Conservation (phyloP, 2,888 invertebrate genomes). For the Drosophila bunnanda region DNA sequence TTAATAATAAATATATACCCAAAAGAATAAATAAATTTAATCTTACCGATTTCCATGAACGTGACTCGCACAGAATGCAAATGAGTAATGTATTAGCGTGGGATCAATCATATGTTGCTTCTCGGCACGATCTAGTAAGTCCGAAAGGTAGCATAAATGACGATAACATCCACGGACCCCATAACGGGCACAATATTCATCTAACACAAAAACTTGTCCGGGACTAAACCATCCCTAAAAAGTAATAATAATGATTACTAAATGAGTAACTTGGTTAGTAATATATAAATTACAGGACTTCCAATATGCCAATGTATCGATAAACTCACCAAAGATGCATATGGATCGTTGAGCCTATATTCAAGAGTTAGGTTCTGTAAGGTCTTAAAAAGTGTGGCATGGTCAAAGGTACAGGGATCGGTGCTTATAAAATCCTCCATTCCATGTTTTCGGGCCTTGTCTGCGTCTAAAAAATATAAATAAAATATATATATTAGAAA, state of each 20-base stretch:
- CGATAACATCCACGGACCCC: constrained; percentile 98
- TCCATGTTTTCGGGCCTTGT: constrained; percentile 97
- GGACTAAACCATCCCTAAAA: constrained; percentile 99
- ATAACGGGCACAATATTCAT: constrained; percentile 98
- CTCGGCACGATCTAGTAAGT: constrained; percentile 97
- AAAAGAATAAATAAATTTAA: background rate
- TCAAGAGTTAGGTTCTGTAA: constrained; percentile 97
- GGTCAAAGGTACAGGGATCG: constrained; percentile 99
- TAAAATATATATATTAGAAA: background rate
- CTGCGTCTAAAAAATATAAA: constrained; percentile 78
- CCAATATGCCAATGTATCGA: background rate
- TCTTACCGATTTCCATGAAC: constrained; percentile 98
- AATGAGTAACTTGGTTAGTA: background rate
- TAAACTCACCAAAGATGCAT: constrained; percentile 94
- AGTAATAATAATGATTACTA: background rate
- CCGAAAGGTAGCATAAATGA: constrained; percentile 97
- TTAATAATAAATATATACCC: background rate
- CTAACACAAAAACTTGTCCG: constrained; percentile 98
- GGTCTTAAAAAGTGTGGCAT: constrained; percentile 95
- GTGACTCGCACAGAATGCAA: constrained; percentile 99
- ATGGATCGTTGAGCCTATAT: constrained; percentile 98
- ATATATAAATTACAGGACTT: background rate
- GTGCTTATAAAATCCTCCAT: constrained; percentile 99
- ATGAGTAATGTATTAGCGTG: constrained; percentile 99
- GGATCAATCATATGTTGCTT: constrained; percentile 98